phyloP scores from a whole-genome alignment of 2,888 invertebrate genomes.

The Tuberolachnus salignus region DNA sequence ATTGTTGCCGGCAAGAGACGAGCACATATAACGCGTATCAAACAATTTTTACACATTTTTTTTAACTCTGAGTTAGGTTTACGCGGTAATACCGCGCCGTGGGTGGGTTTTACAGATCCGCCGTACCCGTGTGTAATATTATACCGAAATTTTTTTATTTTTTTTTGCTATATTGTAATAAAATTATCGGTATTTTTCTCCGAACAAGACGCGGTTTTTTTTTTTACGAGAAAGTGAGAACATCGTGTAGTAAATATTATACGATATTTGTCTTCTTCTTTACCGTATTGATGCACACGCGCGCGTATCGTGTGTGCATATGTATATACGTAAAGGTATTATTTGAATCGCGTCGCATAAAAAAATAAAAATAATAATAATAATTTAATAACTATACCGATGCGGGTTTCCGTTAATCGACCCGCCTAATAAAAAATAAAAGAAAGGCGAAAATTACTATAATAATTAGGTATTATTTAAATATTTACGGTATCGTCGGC shows the following conservation, averaged over 20 bases:
- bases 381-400: background rate
- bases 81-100: background rate
- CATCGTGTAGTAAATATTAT: too few species aligned
- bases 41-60: background rate
- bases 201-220: too few species aligned
- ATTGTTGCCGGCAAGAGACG: background rate
- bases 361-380: background rate
- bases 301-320: too few species aligned
- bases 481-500: background rate
- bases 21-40: background rate
- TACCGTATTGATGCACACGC: too few species aligned
- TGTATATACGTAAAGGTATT: too few species aligned
- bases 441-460: background rate
- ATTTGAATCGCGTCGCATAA: too few species aligned
- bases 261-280: too few species aligned
- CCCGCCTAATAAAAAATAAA: background rate
- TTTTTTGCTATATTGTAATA: too few species aligned
- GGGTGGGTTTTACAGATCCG: conserved; percentile 15
- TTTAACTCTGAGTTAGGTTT: background rate
- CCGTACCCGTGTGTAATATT: too few species aligned
- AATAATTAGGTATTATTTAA: conserved; percentile 22
- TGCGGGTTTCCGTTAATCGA: conserved; percentile 5
- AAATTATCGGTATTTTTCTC: too few species aligned
- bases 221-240: too few species aligned
- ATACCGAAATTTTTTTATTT: too few species aligned